Base-by-base conservation (phyloP, 2,797 vertebrate genomes). In the Clarias pachynema region DNA sequence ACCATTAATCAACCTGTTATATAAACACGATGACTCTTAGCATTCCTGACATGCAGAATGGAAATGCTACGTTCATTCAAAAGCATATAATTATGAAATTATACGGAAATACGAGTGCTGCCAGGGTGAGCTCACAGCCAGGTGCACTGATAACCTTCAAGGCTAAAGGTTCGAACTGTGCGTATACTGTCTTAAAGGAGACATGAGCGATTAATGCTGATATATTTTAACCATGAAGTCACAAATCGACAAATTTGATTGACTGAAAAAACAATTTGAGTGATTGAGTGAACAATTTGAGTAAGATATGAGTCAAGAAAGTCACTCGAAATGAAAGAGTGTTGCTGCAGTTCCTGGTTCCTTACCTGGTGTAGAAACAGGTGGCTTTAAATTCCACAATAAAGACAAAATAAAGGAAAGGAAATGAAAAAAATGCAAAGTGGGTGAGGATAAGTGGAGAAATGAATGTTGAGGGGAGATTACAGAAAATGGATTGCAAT, bases 111-210 rank as follows among this genome's bases (percentile, higher is more conserved):
- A 16, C 1, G 29, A 31, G 72, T 3, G 31, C 56, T 78, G 56
- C 31, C 9, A 6, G 12, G 37, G 31, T 37, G 29, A 60, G 74
- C 29, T 78, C 31, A 24, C 75, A 60, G 53, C 53, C 74, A 14
- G 75, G 56, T 78, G 56, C 31, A 79, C 22, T 62, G 57, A 60
- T 78, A 78, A 60, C 74, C 56, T 59, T 79, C 75, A 40, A 24
- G 75, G 31, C 2, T n/a, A 7, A 60, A 78, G 75, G 75, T 37
- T 78, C 12, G 6, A 40, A 20, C 20, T 9, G 59, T 62, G 66
- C 9, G 12, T 77, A 0, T 37, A 2, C 20, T 24, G 74, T 60
- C 56, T 37, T 78, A 40, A 60, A 60, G 20, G 12, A 49, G 44
- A 62, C 75, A 62, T 0, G 3, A 79, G 57, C n/a, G 22, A 22